phyloP scores from a whole-genome alignment of 2,888 invertebrate species.

The Campopleginae sp. region DNA sequence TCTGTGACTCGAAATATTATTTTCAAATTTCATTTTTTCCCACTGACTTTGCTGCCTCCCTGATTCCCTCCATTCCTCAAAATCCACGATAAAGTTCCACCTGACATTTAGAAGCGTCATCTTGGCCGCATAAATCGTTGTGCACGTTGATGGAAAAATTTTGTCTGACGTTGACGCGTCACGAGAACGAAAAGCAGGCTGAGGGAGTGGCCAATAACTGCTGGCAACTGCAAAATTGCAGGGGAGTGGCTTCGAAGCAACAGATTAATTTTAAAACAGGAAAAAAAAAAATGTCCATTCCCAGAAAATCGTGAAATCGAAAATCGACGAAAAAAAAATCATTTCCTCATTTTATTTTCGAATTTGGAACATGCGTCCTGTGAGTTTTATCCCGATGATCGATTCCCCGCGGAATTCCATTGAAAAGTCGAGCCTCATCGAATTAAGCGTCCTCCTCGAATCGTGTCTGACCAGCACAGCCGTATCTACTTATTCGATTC shows the following conservation, averaged over 20 bases:
- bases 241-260: conserved; percentile 32
- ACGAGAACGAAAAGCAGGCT: conserved; percentile 2
- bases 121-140: background rate
- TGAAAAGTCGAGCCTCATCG: background rate
- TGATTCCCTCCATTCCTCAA: background rate
- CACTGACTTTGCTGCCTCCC: background rate
- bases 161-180: background rate
- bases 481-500: background rate
- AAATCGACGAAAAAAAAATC: background rate
- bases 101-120: background rate
- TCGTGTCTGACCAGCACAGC: background rate
- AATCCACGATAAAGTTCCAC: background rate
- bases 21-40: conserved; percentile 6
- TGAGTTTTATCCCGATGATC: background rate
- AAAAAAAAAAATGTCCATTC: background rate
- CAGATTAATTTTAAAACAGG: conserved; percentile 25
- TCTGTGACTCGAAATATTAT: background rate
- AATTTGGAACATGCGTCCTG: background rate
- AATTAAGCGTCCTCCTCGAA: conserved; percentile 1
- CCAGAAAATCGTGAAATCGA: no score
- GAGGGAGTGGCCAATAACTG: conserved; percentile 34
- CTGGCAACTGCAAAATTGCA: conserved; percentile 28
- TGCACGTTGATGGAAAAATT: conserved; percentile 19
- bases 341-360: background rate
- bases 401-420: background rate